Base-by-base conservation (phyloP, 2,888 invertebrate genomes). In the Drosophila melanocephala region DNA sequence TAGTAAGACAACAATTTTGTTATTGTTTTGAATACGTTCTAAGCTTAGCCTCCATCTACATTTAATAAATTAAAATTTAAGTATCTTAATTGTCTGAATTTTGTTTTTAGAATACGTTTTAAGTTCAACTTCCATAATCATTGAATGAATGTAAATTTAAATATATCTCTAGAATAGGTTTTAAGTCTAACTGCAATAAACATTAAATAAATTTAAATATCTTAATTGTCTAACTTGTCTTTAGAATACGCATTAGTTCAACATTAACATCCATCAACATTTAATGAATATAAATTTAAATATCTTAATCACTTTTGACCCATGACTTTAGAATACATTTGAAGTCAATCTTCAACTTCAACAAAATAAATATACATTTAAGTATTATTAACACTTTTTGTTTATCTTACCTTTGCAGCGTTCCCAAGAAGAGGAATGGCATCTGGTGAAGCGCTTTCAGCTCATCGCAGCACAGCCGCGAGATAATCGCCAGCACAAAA, bases 391-490 rank as follows among this genome's bases (percentile, higher is more conserved):
- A 42, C 10, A 12, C n/a, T 42, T n/a, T 30, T n/a, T 30, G 19
- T 1, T 19, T 30, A 32, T 10, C 5, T 0, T 0, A 9, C 5
- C 10, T 28, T 2, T 71, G 14, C 71, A 95, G 95, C 94, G 92
- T 9, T 78, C 93, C 30, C 94, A 94, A 72, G 90, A 92, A 52
- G 94, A 94, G 39, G 94, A 95, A 53, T 96, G 96, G 96, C 94
- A 95, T 84, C 91, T 97, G 39, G 95, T 95, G 0, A 94, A 95
- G 76, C 94, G 97, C 71, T 96, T 97, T 91, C 96, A 96, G 92
- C 84, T 96, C 10, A 94, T 96, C 57, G 96, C 96, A 87, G 95
- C 94, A 62, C 81, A 90, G 22, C 68, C 77, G 0, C 69, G 83
- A 16, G 83, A 88, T n/a, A 80, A 67, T 51, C 80, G 81, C 0